Conservation (phyloP, 2,797 vertebrate genomes). For the Microctenopoma steveboyesi region DNA sequence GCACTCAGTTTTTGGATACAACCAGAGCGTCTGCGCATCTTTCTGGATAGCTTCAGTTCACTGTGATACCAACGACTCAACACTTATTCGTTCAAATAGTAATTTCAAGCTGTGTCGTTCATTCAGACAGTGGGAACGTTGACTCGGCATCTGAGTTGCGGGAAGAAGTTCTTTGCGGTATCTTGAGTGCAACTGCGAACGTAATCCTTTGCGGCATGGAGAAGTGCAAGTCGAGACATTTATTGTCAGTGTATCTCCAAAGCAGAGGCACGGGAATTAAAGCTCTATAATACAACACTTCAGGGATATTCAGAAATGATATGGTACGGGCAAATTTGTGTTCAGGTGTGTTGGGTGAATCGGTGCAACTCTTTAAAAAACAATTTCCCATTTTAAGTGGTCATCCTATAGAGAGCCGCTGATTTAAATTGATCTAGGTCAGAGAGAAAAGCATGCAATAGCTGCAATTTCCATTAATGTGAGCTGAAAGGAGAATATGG, state of each 20-base stretch:
- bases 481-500: slow-evolving; percentile 44
- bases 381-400: slow-evolving; percentile 47
- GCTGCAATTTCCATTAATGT: slow-evolving; percentile 54
- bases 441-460: slow-evolving; percentile 41
- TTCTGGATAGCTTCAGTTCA: too few species aligned
- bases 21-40: neutral
- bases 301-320: slow-evolving; percentile 29
- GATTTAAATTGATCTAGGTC: slow-evolving; percentile 54
- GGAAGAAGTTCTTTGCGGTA: neutral
- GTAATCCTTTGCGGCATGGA: slow-evolving; percentile 25
- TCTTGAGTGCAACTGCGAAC: slow-evolving; percentile 9
- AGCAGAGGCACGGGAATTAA: slow-evolving; percentile 17
- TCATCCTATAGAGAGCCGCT: slow-evolving; percentile 28
- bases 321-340: slow-evolving; percentile 2
- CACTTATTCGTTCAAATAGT: neutral
- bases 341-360: slow-evolving; percentile 21
- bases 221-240: slow-evolving; percentile 8
- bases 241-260: slow-evolving; percentile 17
- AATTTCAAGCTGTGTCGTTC: neutral
- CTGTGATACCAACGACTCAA: neutral
- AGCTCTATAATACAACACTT: slow-evolving; percentile 15
- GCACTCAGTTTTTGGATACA: neutral
- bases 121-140: slow-evolving; percentile 19
- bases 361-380: slow-evolving; percentile 37
- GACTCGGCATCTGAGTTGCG: slow-evolving; percentile 23